phyloP scores from a whole-genome alignment of 2,113 vertebrate genomes.

The Promerops cafer region DNA sequence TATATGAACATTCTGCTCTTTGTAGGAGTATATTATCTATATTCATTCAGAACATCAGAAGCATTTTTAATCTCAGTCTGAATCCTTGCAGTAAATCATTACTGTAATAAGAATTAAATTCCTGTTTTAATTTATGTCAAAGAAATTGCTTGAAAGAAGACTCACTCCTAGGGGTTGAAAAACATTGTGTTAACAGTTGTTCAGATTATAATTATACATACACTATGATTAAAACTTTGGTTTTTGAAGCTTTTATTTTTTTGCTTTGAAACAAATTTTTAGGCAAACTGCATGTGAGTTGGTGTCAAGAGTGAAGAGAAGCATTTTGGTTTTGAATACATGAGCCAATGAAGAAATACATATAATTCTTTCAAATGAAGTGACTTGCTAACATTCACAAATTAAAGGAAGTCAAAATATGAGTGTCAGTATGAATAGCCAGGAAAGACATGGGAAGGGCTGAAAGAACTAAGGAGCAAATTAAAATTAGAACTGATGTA shows the following conservation, averaged over 20 bases:
- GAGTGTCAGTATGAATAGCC: not conserved
- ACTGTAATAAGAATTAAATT: not conserved
- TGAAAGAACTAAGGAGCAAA: not conserved
- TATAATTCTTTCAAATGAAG: not conserved
- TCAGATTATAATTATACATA: not conserved
- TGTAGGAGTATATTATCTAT: not conserved
- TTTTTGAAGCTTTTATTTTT: not conserved
- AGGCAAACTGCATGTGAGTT: not conserved
- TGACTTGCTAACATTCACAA: not conserved
- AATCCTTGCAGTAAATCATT: not conserved
- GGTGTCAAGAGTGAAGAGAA: not conserved
- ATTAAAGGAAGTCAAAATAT: not conserved
- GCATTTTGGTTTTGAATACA: not conserved
- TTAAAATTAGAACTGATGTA: not conserved
- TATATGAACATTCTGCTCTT: not conserved
- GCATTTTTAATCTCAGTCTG: not conserved
- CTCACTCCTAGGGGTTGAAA: not conserved
- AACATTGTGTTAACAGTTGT: not conserved
- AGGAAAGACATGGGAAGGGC: not conserved
- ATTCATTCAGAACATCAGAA: not conserved
- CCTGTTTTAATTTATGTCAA: not conserved
- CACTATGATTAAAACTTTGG: not conserved
- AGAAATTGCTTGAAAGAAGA: not conserved
- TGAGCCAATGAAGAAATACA: not conserved
- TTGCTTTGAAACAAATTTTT: not conserved